Evolutionary conservation across 1,140 invertebrate genomes (phyloP).

Genomic region (Wiebesia pumilae): DNA sequence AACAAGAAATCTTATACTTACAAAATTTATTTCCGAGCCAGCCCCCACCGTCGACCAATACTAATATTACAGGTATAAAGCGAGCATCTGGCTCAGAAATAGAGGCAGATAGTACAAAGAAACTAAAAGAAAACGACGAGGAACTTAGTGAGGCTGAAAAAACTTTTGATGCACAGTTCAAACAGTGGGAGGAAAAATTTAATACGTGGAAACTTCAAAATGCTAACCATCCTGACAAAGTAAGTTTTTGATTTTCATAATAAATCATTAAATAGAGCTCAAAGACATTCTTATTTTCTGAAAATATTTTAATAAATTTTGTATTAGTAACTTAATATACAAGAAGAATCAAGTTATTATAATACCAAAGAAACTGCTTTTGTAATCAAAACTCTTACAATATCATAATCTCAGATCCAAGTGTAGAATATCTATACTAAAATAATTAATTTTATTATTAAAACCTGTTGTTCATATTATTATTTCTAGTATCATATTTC

Average conservation of each 20-base stretch:
- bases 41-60: constrained; percentile 38
- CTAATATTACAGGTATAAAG: constrained; percentile 55
- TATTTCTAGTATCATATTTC: no score
- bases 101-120: constrained; percentile 69
- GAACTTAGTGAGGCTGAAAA: constrained; percentile 82
- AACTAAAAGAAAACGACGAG: constrained; percentile 69
- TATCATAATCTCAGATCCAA: background rate
- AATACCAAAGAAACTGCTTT: background rate
- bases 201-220: constrained; percentile 90
- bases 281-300: no score
- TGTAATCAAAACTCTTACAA: background rate
- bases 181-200: constrained; percentile 90
- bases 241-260: constrained; percentile 61
- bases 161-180: constrained; percentile 87
- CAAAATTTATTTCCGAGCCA: background rate
- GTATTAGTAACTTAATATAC: background rate
- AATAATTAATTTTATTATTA: background rate
- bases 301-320: no score
- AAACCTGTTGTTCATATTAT: no score
- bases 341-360: constrained; percentile 2
- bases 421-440: background rate
- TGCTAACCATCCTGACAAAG: constrained; percentile 88
- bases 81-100: constrained; percentile 57
- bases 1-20: background rate
- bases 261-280: background rate